Evolutionary conservation across 2,888 invertebrate genomes (phyloP), one percentile per base, ranked within the genome.

Genomic region (Parnassius orleans): DNA sequence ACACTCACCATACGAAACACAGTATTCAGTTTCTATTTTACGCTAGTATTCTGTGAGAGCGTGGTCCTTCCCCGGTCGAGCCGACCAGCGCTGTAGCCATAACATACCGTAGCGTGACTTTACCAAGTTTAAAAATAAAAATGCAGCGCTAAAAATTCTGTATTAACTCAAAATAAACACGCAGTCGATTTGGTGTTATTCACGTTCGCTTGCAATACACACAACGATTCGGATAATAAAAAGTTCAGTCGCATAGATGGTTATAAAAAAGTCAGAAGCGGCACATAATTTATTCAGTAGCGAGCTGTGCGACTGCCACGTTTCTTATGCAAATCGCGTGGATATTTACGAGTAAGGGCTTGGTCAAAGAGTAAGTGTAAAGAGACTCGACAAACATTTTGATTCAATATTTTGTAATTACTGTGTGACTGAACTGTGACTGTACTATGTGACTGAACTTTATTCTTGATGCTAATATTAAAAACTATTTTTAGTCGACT

Each of bases 311-410:
- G 84, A 83, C 82, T 82, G 78, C 77, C 75, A 71, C 81, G 80
- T 86, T 84, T 86, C 85, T 85, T 86, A 88, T 87, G 87, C 84
- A 84, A 88, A 87, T 86, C 77, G 77, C 76, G 70, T 68, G 72
- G 78, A 81, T 86, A 86, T 87, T 88, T 88, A 88, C 83, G 82
- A 82, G 72, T 70, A 69, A 77, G 82, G 84, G 84, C 79, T 76
- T 78, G 77, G 69, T 52, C 77, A 77, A 63, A 79, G 84, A 84
- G 64, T 73, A 75, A 74, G 72, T 64, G 67, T 70, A 68, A 68
- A 65, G 67, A 80, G 80, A 78, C 62, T 66, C 46, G 55, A 58
- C 63, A 59, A 54, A 61, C 56, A 10, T 56, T 15, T 51, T 50
- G 56, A 41, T 50, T 59, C 41, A 47, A 59, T 53, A 47, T 33